These are phyloP conservation scores for Artibeus lituratus DNA, from an alignment of 2,797 vertebrate species.

Conservation along the genomic window DNA sequence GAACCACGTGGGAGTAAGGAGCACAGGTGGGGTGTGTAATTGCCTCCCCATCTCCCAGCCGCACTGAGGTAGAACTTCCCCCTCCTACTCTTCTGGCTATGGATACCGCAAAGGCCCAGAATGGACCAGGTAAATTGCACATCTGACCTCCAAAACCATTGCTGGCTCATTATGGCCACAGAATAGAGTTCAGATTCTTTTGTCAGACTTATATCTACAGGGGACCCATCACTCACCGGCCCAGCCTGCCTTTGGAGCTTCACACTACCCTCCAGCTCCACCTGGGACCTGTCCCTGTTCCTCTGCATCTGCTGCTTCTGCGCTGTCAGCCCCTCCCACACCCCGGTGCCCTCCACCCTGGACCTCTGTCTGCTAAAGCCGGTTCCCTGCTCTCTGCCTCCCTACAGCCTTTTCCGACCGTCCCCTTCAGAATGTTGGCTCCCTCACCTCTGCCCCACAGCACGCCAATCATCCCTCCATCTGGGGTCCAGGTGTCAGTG, in stretches of 20 bases:
- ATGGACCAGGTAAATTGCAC: not conserved
- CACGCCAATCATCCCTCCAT: not conserved
- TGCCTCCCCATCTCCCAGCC: not conserved
- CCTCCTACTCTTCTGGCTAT: rapidly evolving
- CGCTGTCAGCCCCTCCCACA: too few relatives aligned
- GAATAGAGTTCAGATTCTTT: not conserved
- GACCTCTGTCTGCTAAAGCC: too few relatives aligned
- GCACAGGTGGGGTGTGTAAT: too few relatives aligned
- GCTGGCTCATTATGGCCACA: not conserved
- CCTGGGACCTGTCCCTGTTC: not conserved
- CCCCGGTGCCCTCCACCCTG: not conserved
- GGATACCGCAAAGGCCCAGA: not conserved
- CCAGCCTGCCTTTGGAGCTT: not conserved
- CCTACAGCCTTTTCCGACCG: not conserved
- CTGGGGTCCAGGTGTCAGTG: rapidly evolving
- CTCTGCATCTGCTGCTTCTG: not conserved
- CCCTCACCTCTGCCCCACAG: not conserved
- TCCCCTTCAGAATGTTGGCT: too few relatives aligned
- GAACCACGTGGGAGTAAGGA: rapidly evolving
- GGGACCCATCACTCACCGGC: too few relatives aligned
- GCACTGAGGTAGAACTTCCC: not conserved
- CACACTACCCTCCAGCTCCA: not conserved
- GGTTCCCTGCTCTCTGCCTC: not conserved
- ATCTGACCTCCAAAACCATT: not conserved
- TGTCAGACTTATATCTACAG: not conserved